phyloP scores from a whole-genome alignment of 2,797 vertebrate species.

The Micrastur ruficollis region DNA sequence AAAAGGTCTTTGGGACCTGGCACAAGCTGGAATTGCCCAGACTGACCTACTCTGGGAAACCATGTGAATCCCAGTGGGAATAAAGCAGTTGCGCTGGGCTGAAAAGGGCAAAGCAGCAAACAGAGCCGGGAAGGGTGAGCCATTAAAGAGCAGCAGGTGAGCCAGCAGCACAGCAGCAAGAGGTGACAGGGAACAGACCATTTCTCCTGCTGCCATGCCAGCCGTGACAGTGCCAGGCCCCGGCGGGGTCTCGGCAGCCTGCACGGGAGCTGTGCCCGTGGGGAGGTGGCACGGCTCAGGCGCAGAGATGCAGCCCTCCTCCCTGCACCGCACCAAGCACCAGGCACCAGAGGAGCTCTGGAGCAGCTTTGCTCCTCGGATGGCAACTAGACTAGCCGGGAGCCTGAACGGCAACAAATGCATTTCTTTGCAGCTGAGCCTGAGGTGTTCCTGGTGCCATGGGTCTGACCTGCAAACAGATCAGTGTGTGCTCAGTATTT shows the following conservation, averaged over 20 bases:
- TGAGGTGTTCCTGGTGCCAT: neutral
- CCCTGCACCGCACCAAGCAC: rapidly evolving
- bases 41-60: neutral
- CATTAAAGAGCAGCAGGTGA: neutral
- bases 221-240: neutral
- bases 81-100: neutral
- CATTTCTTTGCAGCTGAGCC: neutral
- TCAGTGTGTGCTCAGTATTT: neutral
- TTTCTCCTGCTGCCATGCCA: neutral
- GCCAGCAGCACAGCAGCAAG: neutral
- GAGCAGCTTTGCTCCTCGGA: neutral
- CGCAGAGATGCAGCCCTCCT: neutral
- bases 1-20: neutral
- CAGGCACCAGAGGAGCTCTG: neutral
- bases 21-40: neutral
- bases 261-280: rapidly evolving
- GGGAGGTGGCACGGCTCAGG: neutral
- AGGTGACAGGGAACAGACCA: neutral
- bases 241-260: rapidly evolving
- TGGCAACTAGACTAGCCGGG: rapidly evolving
- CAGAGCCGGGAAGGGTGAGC: rapidly evolving
- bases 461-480: neutral
- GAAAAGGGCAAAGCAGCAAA: neutral
- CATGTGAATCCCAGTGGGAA: neutral
- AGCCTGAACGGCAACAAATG: rapidly evolving